Evolutionary conservation across 2,888 invertebrate species (phyloP), one percentile per base, ranked within the genome.

Genomic region (Volucella inanis): DNA sequence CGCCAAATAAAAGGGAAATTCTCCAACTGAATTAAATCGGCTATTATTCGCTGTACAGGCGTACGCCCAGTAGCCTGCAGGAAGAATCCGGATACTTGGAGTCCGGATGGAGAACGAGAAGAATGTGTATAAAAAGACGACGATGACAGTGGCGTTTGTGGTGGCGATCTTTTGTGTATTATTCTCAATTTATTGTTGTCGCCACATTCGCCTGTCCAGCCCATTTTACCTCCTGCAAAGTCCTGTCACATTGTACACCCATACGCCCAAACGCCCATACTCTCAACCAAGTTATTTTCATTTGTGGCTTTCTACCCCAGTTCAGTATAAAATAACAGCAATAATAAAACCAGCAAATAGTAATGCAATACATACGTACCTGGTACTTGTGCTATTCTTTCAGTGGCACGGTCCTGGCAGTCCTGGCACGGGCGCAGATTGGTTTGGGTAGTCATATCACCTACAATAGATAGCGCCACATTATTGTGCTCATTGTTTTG

Each of bases 11-110:
- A 77, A 59, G 45, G 47, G 47, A 78, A 84, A 75, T 76, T 70
- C 61, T 80, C 47, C 75, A 71, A 84, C 84, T 84, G 67, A 84
- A 80, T 80, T 79, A 84, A 84, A 76, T 84, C 75, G 80, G 47
- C 77, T 70, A 70, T 79, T 74, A 74, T 79, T 79, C 68, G 64
- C 45, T 41, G 49, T 68, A n/a, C 62, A 38, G 31, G 31, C 31
- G 6, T 31, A 31, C 31, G 31, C 31, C 31, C 31, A 31, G 31
- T 0, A 31, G 39, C 45, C 47, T 43, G 22, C 18, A 57, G 39
- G 45, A 49, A 55, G 31, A 61, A 78, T 68, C 55, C 68, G 31
- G 64, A 74, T 45, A 83, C 62, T n/a, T 61, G 65, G 47, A 41
- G 50, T 61, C 45, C 59, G 52, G 31, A 31, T 61, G 43, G 22